A percentile compares a stretch with the other conserved stretches of the same genome.
Evolutionary conservation across 1,140 invertebrate species (phyloP).

Genomic region (Ditylenchus dipsaci): DNA sequence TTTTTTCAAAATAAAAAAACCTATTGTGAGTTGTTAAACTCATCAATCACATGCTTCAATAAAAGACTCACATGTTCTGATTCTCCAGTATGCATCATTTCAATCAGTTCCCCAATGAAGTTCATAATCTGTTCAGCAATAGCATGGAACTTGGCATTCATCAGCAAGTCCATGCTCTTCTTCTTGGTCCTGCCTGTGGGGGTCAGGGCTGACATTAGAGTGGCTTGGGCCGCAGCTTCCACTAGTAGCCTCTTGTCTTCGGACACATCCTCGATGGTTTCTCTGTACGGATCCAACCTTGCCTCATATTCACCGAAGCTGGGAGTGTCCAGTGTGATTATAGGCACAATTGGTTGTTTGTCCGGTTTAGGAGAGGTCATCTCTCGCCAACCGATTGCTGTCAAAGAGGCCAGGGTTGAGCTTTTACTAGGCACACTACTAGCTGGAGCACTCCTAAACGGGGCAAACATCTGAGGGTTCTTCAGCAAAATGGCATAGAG

Average conservation of each 20-base stretch:
- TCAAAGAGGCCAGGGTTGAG: not conserved
- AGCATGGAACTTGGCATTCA: constrained; percentile 23
- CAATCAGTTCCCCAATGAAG: constrained; percentile 32
- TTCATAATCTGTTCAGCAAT: constrained; percentile 27
- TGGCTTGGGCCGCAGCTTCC: constrained; percentile 11
- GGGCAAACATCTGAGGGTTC: constrained; percentile 32
- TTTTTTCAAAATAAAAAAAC: no score
- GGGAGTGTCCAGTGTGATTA: not conserved
- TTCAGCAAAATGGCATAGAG: constrained; percentile 33
- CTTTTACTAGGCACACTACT: not conserved
- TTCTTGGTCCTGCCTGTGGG: constrained; percentile 16
- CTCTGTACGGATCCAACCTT: not conserved
- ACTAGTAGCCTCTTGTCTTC: not conserved
- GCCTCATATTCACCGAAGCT: not conserved
- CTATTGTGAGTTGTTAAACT: not conserved
- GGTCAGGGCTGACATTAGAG: constrained; percentile 10
- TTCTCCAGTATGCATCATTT: constrained; percentile 22
- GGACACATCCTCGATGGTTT: not conserved
- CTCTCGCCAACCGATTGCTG: constrained; percentile 1
- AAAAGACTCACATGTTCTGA: constrained; percentile 21
- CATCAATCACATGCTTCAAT: not conserved
- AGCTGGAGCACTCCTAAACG: constrained; percentile 17
- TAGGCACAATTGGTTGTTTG: not conserved
- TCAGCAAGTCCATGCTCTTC: constrained; percentile 21
- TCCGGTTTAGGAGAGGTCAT: not conserved